Base-by-base conservation (phyloP, 2,888 invertebrate species). In the Dasysyrphus tricinctus region DNA sequence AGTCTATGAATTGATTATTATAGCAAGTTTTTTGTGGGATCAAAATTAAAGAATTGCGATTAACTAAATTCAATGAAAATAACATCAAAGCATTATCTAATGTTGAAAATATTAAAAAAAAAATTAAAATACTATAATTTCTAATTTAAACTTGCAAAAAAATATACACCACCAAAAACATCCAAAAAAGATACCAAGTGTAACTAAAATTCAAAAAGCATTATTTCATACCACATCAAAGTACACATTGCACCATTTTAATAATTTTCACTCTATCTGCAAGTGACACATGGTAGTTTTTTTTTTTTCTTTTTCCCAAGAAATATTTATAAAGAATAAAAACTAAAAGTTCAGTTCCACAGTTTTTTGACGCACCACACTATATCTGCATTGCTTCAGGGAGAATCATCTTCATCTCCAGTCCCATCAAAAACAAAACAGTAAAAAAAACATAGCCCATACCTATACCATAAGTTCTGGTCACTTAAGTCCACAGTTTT, bases 261-360 rank as follows among this genome's bases (percentile, higher is more conserved):
- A 82, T 82, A 72, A 72, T 73, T 72, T 82, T 51, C 67, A 47
- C 67, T 78, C 59, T 29, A 51, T 54, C 78, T 78, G 73, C 51
- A 67, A 29, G 54, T 67, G 73, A 78, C 81, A 78, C 59, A 72
- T 77, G 3, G 73, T 34, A 29, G 8, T 42, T 78, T 67, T 65
- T 65, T n/a, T 42, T 77, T 24, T 57, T 76, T 70, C 42, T 12
- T 32, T 32, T 1, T 32, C 3, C 42, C 29, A 11, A 11, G 3
- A 42, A 29, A 42, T 16, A 32, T 34, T 14, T 14, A 65, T 19
- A 6, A 49, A 8, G 16, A 47, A 29, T 16, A 61, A 75, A 24
- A 80, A 74, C 47, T 77, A 57, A 77, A 65, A 73, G 65, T 77
- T 82, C 57, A 65, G 77, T 73, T n/a, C n/a, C n/a, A n/a, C 56